phyloP scores from a whole-genome alignment of 2,113 vertebrate species.

The Istiophorus platypterus region DNA sequence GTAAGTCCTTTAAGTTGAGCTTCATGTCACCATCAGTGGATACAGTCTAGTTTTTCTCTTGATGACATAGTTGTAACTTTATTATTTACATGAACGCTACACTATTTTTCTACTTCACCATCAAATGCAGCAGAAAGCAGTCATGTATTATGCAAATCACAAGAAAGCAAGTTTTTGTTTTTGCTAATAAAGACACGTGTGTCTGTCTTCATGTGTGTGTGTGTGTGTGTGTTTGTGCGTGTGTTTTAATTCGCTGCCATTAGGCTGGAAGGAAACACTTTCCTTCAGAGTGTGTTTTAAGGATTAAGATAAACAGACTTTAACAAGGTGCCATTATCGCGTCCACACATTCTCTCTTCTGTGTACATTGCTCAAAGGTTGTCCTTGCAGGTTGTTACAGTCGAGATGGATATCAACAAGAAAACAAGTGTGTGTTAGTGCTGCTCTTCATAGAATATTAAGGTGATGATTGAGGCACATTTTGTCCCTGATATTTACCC shows the following conservation, averaged over 20 bases:
- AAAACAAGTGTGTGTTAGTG: conserved; percentile 7
- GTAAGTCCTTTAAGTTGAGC: neutral
- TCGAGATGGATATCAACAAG: conserved; percentile 33
- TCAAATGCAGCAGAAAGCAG: conserved; percentile 10
- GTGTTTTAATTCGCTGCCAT: conserved; percentile 63
- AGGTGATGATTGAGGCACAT: neutral
- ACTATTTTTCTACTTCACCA: neutral
- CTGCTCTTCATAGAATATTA: neutral
- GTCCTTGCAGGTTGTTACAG: conserved; percentile 24
- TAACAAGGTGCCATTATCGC: conserved; percentile 85
- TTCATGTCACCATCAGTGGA: neutral
- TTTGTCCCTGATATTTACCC: neutral
- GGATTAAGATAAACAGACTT: conserved; percentile 85
- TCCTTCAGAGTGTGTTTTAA: conserved; percentile 83
- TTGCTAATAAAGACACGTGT: conserved; percentile 20
- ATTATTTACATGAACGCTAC: neutral
- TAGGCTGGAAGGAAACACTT: conserved; percentile 86
- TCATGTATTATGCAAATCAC: conserved; percentile 30
- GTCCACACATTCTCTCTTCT: conserved; percentile 70
- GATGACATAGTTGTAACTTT: neutral
- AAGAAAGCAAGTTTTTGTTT: conserved; percentile 29
- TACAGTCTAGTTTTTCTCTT: neutral
- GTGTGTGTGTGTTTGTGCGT: neutral
- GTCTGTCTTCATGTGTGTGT: neutral
- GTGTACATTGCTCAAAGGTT: conserved; percentile 47